Base-by-base conservation (phyloP, 2,113 vertebrate genomes). In the Labeo catla region DNA sequence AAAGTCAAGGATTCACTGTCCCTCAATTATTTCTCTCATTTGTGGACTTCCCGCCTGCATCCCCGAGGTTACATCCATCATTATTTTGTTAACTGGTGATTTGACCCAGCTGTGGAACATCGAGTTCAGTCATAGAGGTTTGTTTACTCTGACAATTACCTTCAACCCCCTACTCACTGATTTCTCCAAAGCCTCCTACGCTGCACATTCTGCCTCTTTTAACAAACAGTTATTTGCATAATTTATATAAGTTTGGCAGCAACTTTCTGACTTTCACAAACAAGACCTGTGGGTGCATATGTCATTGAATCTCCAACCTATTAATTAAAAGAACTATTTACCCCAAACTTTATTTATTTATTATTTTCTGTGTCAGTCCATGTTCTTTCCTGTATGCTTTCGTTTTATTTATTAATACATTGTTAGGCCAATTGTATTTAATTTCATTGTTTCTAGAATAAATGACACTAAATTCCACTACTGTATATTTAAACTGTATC, bases 11-110 rank as follows among this genome's bases (percentile, higher is more conserved):
- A 88, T 88, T 90, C 91, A 89, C 87, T 88, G 66, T 91, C 84
- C 86, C 84, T 83, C 89, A 92, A 91, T 91, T 92, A 92, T 91
- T 92, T 85, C 87, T 88, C 85, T 92, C 86, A 89, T 91, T 94
- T 92, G 90, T 86, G 85, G 84, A 84, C 90, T 36, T 89, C 21
- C 23, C 84, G 77, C 21, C 86, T 85, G 80, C n/a, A 54, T 89
- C 83, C 86, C 72, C 39, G 85, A n/a, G 8, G 87, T 88, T 89
- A 89, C 12, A 83, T 86, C 88, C 86, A 83, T 45, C 49, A 85
- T 81, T 89, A 86, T 89, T 91, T 81, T 81, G 59, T 66, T 66
- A 81, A 81, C 79, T 81, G 59, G 59, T 65, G 59, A 63, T 81
- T 49, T 65, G 39, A 43, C 39, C 21, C 57, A 65, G 78, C 63